Evolutionary conservation across 1,140 invertebrate genomes (phyloP).

Genomic region (Caenorhabditis latens): DNA sequence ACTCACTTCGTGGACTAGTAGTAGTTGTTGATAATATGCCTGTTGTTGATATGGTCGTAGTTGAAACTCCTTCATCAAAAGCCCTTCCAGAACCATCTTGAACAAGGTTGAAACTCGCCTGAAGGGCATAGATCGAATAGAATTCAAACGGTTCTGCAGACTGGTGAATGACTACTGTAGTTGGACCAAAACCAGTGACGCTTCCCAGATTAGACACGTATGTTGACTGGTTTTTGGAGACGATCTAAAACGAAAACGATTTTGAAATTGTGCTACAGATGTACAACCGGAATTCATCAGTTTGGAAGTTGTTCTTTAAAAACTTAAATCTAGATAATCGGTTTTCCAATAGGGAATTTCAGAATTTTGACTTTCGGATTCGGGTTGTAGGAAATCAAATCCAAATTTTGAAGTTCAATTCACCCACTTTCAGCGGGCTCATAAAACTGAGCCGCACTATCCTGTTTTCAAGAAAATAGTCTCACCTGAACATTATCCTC

Average conservation of each 20-base stretch:
- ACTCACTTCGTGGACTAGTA: too few species aligned
- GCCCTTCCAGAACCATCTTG: background rate
- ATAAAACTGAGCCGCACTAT: too few species aligned
- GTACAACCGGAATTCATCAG: too few species aligned
- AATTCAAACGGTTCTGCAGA: constrained; percentile 36
- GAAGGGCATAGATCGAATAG: background rate
- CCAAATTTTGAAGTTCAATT: too few species aligned
- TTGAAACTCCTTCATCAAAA: background rate
- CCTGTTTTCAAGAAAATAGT: too few species aligned
- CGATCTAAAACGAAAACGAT: background rate
- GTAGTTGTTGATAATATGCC: background rate
- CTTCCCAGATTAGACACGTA: background rate
- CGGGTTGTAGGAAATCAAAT: too few species aligned
- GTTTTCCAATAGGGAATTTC: too few species aligned
- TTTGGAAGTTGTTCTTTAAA: too few species aligned
- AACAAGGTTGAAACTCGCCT: background rate
- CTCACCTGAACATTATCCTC: constrained; percentile 42
- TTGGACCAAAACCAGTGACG: constrained; percentile 2
- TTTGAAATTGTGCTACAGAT: too few species aligned
- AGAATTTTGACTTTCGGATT: too few species aligned
- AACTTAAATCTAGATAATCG: too few species aligned
- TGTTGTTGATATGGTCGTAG: background rate
- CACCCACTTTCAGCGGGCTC: too few species aligned
- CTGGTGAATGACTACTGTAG: constrained; percentile 37
- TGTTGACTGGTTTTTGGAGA: background rate